Evolutionary conservation across 2,888 invertebrate species (phyloP), one percentile per base, ranked within the genome.

Genomic region (Ichneumoninae sp.): DNA sequence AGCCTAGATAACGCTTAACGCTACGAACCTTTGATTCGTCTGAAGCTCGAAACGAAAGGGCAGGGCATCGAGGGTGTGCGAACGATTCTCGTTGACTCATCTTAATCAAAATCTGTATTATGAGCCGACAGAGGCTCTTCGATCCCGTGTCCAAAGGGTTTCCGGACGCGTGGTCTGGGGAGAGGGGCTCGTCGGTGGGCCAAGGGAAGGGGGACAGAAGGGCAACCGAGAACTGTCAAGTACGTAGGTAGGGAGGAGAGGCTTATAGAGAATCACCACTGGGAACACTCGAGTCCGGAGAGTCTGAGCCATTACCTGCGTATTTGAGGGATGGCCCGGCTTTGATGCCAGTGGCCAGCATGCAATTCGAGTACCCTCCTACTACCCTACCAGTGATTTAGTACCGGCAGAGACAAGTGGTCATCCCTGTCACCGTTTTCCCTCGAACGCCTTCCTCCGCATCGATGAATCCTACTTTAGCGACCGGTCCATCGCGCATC

Each of bases 221-320:
- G 52, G 54, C 65, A 60, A 74, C 81, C 57, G 84, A 84, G 79
- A 75, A 85, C 80, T 80, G 68, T 77, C 71, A 62, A 72, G 75
- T 69, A 50, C 69, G 57, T 80, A 60, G 8, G 66, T 68, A 57
- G 68, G 69, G 74, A 80, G 74, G 74, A 75, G 80, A 60, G 80
- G 80, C 79, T 79, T 71, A 75, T 26, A 74, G 80, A 69, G 80
- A 54, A 75, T 68, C 50, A 79, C 62, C 79, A 33, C 71, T 71
- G 71, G 6, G 87, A 77, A 72, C 80, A 86, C 90, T 90, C 84
- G 85, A 89, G 70, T 26, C 40, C 66, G 36, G 87, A 87, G 86
- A 89, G 89, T 89, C 89, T 90, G 88, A 90, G 86, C 90, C 91
- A 91, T 92, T 91, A 91, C 89, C 86, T 87, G 89, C 89, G 88